Percentiles rank a stretch among this genome's conserved stretches.
Conservation (phyloP, 2,888 invertebrate species). For the Cremastinae sp. region DNA sequence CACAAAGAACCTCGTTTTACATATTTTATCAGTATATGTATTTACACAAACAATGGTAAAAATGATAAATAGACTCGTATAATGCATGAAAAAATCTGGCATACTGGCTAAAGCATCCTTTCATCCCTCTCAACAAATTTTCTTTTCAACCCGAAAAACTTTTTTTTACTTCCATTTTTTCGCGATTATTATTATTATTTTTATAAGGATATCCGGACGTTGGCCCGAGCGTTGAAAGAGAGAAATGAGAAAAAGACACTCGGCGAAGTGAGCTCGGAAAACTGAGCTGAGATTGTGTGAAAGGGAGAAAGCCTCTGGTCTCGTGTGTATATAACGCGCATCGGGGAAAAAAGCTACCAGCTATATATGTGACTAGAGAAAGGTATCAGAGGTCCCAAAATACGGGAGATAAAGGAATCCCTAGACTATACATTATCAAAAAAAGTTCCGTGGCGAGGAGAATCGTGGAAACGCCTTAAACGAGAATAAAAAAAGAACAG, state of each 20-base stretch:
- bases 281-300: conserved; percentile 26
- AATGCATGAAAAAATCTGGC: conserved; percentile 24
- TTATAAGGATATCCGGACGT: conserved; percentile 16
- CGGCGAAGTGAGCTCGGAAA: conserved; percentile 17
- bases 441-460: neutral
- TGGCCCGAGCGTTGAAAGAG: conserved; percentile 37
- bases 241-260: conserved; percentile 38
- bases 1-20: too few relatives aligned
- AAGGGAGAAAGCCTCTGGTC: conserved; percentile 8
- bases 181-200: neutral
- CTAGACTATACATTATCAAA: neutral
- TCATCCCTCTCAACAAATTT: conserved; percentile 29
- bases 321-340: too few relatives aligned
- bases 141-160: conserved; percentile 30
- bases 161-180: neutral
- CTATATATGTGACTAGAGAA: conserved; percentile 18
- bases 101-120: conserved; percentile 9
- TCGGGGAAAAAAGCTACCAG: conserved; percentile 28
- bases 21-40: neutral
- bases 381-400: conserved; percentile 38
- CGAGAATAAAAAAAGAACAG: conserved; percentile 5
- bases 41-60: neutral
- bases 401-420: conserved; percentile 28
- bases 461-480: conserved; percentile 25
- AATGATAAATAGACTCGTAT: conserved; percentile 2